These are phyloP conservation scores for Brachionus paranguensis DNA, from an alignment of 1,140 invertebrate species.

Conservation along the genomic window DNA sequence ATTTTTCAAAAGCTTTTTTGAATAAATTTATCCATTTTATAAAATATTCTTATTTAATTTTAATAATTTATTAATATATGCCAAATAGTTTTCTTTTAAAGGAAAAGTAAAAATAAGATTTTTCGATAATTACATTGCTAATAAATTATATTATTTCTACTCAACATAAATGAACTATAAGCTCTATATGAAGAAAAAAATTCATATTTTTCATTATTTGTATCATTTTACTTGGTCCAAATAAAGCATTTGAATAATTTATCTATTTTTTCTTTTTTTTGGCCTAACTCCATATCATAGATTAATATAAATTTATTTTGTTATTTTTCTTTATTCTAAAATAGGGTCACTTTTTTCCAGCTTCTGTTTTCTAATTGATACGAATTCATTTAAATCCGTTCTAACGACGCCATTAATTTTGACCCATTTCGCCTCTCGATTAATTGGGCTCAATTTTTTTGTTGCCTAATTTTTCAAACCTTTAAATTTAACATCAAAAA, in stretches of 20 bases:
- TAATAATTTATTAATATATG: slow-evolving; percentile 25
- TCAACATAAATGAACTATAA: neutral
- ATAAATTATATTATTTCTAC: slow-evolving; percentile 11
- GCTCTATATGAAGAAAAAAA: neutral
- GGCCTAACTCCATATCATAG: neutral
- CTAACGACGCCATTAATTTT: neutral
- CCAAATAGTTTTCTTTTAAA: neutral
- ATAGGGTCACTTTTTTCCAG: neutral
- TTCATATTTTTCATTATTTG: neutral
- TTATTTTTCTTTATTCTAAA: neutral
- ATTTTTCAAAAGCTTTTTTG: no score
- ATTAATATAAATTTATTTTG: neutral
- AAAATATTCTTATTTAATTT: neutral
- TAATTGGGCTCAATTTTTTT: neutral
- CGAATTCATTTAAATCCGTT: neutral
- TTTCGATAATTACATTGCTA: neutral
- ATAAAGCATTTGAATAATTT: neutral
- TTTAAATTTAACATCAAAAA: neutral
- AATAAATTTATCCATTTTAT: no score
- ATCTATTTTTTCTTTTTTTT: neutral
- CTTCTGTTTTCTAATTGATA: neutral
- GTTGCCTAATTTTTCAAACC: neutral
- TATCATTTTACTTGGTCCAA: neutral
- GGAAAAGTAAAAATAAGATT: neutral
- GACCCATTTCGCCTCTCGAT: neutral